Evolutionary conservation across 1,140 invertebrate genomes (phyloP).

Genomic region (Sarcophaga peregrina): DNA sequence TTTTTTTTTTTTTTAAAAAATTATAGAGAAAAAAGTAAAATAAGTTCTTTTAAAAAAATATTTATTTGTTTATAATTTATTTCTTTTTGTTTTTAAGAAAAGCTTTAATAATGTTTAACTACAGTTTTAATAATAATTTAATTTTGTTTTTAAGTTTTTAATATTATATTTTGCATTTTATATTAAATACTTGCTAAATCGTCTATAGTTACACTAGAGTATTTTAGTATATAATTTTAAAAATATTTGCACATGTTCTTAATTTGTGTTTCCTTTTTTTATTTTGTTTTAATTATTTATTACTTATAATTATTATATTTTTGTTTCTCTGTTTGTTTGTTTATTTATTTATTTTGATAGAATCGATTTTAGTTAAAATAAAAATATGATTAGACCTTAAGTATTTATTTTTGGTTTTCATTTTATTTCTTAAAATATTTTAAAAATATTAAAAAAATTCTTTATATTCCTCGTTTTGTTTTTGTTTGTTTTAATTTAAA

Average conservation of each 20-base stretch:
- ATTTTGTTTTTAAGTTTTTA: too few relatives aligned
- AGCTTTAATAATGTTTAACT: background rate
- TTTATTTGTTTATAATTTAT: background rate
- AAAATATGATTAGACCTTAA: background rate
- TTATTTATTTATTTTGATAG: background rate
- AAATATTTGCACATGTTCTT: constrained; percentile 28
- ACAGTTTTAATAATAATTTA: background rate
- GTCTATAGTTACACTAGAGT: constrained; percentile 11
- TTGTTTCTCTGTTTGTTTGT: background rate
- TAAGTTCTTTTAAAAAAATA: background rate
- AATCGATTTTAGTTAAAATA: constrained; percentile 6
- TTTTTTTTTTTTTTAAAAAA: background rate
- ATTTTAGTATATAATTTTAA: constrained; percentile 2
- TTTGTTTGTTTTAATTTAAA: background rate
- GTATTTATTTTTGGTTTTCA: background rate
- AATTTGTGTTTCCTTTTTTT: background rate
- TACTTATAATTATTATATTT: background rate
- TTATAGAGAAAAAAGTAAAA: background rate
- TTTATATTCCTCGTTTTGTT: background rate
- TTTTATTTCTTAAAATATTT: background rate
- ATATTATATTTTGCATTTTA: background rate
- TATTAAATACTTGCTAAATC: constrained; percentile 4
- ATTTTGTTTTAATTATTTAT: background rate
- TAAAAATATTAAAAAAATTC: constrained; percentile 17
- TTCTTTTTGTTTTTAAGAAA: too few relatives aligned